phyloP scores from a whole-genome alignment of 92 coral and sea anemone species.

The Montipora capitata region DNA sequence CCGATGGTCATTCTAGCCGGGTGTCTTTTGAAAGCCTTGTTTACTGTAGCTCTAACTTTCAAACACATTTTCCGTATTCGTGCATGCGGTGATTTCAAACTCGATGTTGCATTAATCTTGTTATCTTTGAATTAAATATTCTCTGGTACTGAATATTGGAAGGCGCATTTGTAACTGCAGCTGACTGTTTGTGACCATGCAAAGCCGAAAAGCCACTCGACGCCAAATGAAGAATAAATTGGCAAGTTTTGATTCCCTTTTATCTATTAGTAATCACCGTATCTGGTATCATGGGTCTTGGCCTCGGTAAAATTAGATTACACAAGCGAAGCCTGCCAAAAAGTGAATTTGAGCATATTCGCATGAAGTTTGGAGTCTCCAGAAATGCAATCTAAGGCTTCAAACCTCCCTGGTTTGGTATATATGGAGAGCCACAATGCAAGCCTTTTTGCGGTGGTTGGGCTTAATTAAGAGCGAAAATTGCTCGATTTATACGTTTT shows the following conservation, averaged over 20 bases:
- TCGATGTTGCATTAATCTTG: conserved; percentile 3
- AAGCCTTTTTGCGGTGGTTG: background rate
- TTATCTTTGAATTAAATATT: conserved; percentile 21
- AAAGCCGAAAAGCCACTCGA: conserved; percentile 29
- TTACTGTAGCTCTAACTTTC: background rate
- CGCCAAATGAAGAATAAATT: conserved; percentile 32
- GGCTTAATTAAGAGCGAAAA: background rate
- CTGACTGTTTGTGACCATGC: conserved; percentile 4
- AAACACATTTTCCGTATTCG: background rate
- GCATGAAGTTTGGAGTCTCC: background rate
- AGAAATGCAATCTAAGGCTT: background rate
- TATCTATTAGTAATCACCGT: conserved; percentile 18
- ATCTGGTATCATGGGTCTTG: conserved; percentile 29
- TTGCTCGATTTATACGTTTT: background rate
- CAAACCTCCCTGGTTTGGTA: background rate
- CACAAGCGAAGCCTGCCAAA: background rate
- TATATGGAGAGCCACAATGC: background rate
- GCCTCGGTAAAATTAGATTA: conserved; percentile 21
- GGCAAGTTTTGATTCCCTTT: conserved; percentile 13
- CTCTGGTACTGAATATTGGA: conserved; percentile 25
- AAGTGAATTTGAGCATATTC: background rate
- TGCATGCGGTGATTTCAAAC: conserved; percentile 16
- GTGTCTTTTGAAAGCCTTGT: background rate
- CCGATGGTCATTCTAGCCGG: background rate
- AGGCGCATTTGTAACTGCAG: conserved; percentile 5